A percentile compares a stretch with the other conserved stretches of the same genome.
These are phyloP conservation scores for Poecilus cupreus DNA, from an alignment of 2,888 invertebrate genomes.

Conservation along the genomic window DNA sequence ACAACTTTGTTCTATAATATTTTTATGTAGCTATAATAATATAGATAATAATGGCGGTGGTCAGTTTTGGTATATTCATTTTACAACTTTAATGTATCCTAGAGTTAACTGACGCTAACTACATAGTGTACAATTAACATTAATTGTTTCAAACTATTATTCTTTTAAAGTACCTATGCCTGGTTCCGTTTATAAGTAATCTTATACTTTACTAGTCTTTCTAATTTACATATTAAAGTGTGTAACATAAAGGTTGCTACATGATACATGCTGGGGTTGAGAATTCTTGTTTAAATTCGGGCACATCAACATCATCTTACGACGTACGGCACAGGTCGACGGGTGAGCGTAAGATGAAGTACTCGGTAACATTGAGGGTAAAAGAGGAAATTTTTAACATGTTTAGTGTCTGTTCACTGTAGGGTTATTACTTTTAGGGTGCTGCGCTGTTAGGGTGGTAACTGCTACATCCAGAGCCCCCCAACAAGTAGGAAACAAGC, in stretches of 20 bases:
- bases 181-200: too few species aligned
- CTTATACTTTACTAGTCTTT: neutral
- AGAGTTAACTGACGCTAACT: too few species aligned
- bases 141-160: too few species aligned
- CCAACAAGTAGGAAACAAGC: neutral
- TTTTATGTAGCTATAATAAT: too few species aligned
- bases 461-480: neutral
- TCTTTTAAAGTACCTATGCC: too few species aligned
- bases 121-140: too few species aligned
- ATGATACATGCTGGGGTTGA: neutral
- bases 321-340: neutral
- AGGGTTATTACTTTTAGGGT: conserved; percentile 35
- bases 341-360: neutral
- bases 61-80: too few species aligned
- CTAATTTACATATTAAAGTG: neutral
- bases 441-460: neutral
- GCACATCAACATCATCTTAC: conserved; percentile 6
- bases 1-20: too few species aligned
- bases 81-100: too few species aligned
- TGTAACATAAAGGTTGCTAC: neutral
- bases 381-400: conserved; percentile 38
- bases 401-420: conserved; percentile 37
- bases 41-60: too few species aligned
- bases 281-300: neutral
- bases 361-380: neutral